A percentile compares a stretch with the other conserved stretches of the same genome.
These are phyloP conservation scores for Plectrocnemia conspersa DNA, from an alignment of 1,140 invertebrate genomes.

Conservation along the genomic window DNA sequence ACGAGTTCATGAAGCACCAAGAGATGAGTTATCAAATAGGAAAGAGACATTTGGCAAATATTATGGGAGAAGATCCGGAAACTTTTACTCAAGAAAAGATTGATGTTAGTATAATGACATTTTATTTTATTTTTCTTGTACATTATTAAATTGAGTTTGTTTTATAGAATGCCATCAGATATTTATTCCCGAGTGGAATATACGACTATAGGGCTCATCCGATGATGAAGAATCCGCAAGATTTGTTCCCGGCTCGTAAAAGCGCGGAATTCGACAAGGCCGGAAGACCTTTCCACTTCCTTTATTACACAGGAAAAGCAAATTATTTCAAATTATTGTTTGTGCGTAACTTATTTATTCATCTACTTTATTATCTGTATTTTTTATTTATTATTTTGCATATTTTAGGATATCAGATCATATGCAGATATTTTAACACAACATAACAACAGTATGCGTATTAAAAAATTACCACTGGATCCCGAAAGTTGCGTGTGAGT, in stretches of 20 bases:
- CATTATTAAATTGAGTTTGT: background rate
- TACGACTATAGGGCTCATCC: conserved; percentile 78
- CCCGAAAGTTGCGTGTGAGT: too few relatives aligned
- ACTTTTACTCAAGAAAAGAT: conserved; percentile 84
- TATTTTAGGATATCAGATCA: conserved; percentile 55
- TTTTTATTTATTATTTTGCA: too few relatives aligned
- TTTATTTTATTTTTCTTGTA: background rate
- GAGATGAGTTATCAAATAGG: conserved; percentile 83
- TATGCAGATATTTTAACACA: conserved; percentile 63
- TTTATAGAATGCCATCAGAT: conserved; percentile 74
- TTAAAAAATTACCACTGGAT: conserved; percentile 56
- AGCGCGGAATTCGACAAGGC: conserved; percentile 85
- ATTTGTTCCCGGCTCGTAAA: conserved; percentile 80
- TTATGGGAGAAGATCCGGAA: conserved; percentile 92
- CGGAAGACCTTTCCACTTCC: conserved; percentile 80
- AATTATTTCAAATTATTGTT: conserved; percentile 79
- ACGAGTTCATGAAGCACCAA: conserved; percentile 82
- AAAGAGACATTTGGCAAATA: conserved; percentile 92
- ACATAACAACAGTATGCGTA: conserved; percentile 64
- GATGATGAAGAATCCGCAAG: conserved; percentile 78
- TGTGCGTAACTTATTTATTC: conserved; percentile 53
- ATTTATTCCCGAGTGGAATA: conserved; percentile 89
- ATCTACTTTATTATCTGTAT: conserved; percentile 9
- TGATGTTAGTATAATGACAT: conserved; percentile 58
- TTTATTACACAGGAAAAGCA: conserved; percentile 86